Conservation (phyloP, 2,888 invertebrate genomes). For the Biston stratarius region DNA sequence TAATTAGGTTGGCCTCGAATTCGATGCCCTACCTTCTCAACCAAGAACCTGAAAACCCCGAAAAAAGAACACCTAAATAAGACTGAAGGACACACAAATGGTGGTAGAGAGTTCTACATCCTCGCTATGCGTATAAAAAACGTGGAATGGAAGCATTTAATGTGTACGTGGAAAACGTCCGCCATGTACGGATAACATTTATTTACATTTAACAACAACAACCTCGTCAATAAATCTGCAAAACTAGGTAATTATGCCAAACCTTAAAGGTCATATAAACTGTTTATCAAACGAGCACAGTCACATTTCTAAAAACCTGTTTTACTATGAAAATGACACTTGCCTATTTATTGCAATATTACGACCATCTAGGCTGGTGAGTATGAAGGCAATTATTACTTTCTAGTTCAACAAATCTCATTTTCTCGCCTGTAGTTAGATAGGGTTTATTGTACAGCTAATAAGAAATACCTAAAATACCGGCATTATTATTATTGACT, state of each 20-base stretch:
- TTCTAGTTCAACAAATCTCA: slow-evolving; percentile 37
- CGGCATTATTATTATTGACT: no score
- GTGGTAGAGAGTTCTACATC: no score
- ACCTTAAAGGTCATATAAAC: slow-evolving; percentile 16
- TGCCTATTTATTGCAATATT: slow-evolving; percentile 30
- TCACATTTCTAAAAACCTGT: slow-evolving; percentile 9
- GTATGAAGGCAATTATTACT: slow-evolving; percentile 38
- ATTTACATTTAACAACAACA: background rate
- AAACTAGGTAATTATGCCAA: slow-evolving; percentile 21
- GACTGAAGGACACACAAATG: no score
- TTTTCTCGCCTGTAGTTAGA: slow-evolving; percentile 37
- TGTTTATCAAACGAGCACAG: slow-evolving; percentile 17
- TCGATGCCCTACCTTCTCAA: no score
- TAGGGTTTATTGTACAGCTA: slow-evolving; percentile 22
- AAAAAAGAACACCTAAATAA: no score
- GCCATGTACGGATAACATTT: no score
- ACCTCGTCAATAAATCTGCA: background rate
- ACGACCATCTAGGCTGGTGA: slow-evolving; percentile 26
- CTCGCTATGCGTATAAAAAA: no score
- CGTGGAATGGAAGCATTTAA: no score
- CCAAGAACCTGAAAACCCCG: no score
- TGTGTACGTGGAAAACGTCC: no score
- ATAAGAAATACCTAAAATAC: background rate
- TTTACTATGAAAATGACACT: slow-evolving; percentile 16
- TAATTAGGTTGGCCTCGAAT: no score